Conservation (phyloP, 2,888 invertebrate species). For the Ptycholaimellus sp. region DNA sequence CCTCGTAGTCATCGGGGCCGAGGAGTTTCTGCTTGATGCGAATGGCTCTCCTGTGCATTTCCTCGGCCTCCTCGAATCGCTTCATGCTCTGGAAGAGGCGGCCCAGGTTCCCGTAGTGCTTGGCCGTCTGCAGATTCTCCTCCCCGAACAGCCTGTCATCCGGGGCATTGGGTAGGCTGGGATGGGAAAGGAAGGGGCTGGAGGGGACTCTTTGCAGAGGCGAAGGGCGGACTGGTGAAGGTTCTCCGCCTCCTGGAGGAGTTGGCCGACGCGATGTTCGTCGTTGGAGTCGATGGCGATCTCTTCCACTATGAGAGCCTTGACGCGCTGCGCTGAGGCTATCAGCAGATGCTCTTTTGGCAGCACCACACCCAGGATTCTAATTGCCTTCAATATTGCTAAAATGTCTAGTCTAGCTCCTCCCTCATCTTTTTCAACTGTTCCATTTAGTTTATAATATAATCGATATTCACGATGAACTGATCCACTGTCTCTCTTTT, state of each 20-base stretch:
- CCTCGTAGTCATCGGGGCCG: conserved; percentile 64
- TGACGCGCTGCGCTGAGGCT: conserved; percentile 66
- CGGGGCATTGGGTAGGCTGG: no score
- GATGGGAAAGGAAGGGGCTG: no score
- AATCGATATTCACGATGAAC: no score
- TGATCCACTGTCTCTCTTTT: no score
- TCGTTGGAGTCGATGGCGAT: conserved; percentile 54
- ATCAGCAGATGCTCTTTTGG: conserved; percentile 57
- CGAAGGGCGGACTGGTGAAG: conserved; percentile 58
- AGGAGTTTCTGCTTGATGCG: conserved; percentile 62
- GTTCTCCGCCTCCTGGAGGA: conserved; percentile 52
- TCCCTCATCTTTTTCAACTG: no score
- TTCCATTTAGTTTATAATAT: no score
- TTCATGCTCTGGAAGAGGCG: conserved; percentile 78
- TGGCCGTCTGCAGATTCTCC: conserved; percentile 75
- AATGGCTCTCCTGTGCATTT: conserved; percentile 76
- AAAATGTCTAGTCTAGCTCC: no score
- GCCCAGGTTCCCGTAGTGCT: conserved; percentile 81
- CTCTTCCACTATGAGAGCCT: conserved; percentile 67
- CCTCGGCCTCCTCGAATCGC: conserved; percentile 57
- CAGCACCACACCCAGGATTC: conserved; percentile 52
- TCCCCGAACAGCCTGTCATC: conserved; percentile 71
- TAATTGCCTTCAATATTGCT: conserved; percentile 46
- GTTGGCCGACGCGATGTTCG: conserved; percentile 32
- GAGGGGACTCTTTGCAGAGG: conserved; percentile 48